These are phyloP conservation scores for Callinectes sapidus DNA, from an alignment of 2,888 invertebrate species.

Conservation along the genomic window DNA sequence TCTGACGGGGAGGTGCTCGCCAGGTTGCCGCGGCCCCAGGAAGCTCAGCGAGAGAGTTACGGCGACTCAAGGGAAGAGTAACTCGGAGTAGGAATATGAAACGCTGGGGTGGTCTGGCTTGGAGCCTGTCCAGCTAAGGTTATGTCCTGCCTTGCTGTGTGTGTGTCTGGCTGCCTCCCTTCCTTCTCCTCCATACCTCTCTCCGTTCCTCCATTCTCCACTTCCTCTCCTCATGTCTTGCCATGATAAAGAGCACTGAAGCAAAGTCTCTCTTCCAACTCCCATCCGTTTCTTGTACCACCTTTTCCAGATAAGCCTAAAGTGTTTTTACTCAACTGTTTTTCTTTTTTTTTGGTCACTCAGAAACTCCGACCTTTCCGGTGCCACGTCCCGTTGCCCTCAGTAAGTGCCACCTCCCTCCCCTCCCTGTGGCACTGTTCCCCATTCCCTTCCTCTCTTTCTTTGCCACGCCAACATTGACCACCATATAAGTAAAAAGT, in stretches of 20 bases:
- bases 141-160: neutral
- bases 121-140: neutral
- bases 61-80: slow-evolving; percentile 5
- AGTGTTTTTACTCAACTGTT: neutral
- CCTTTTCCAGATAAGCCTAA: slow-evolving; percentile 8
- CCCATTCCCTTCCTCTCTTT: neutral
- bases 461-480: neutral
- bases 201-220: neutral
- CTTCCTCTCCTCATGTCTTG: neutral
- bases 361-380: slow-evolving; percentile 14
- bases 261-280: slow-evolving; percentile 2
- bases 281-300: neutral
- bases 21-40: neutral
- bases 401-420: neutral
- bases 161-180: neutral
- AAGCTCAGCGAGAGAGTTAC: neutral
- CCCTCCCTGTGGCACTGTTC: neutral
- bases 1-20: neutral
- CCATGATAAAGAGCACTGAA: neutral
- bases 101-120: neutral
- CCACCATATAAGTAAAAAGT: slow-evolving; percentile 6
- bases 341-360: neutral
- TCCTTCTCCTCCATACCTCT: neutral
- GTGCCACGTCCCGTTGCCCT: neutral
- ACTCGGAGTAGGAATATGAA: neutral